Evolutionary conservation across 2,888 invertebrate species (phyloP).

Genomic region (Gasteruption jaculator): DNA sequence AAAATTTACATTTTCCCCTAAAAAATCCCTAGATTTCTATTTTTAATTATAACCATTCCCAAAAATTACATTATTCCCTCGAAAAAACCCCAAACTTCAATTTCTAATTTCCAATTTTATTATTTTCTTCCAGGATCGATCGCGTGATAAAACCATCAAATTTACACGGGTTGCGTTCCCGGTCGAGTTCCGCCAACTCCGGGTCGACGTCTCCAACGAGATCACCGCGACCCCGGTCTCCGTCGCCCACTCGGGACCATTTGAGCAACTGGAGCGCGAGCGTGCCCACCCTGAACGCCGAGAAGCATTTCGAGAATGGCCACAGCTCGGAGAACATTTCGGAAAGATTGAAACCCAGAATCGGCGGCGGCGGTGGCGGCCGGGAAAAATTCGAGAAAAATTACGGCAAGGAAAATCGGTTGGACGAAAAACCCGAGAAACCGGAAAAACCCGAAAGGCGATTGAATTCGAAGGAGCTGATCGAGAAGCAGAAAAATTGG

Average conservation of each 20-base stretch:
- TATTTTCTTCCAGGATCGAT: constrained; percentile 31
- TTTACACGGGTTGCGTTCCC: constrained; percentile 58
- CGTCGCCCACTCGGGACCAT: constrained; percentile 50
- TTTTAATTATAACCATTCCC: neutral
- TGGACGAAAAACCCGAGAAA: constrained; percentile 60
- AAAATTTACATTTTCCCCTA: too few relatives aligned
- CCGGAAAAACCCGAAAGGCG: constrained; percentile 82
- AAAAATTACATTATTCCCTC: too few relatives aligned
- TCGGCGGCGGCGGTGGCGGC: constrained; percentile 21
- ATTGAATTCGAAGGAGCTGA: constrained; percentile 78
- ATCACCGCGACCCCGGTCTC: constrained; percentile 51
- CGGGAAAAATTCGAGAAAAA: constrained; percentile 36
- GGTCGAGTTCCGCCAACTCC: constrained; percentile 64
- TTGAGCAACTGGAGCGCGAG: constrained; percentile 57
- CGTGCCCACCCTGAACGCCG: constrained; percentile 54
- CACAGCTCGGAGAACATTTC: constrained; percentile 48
- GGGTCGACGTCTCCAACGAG: constrained; percentile 60
- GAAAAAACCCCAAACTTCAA: too few relatives aligned
- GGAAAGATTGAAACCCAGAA: constrained; percentile 52
- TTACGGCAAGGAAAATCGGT: constrained; percentile 41
- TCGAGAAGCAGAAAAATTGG: constrained; percentile 90
- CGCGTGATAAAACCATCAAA: constrained; percentile 49
- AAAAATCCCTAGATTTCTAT: too few relatives aligned
- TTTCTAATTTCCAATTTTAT: constrained; percentile 2
- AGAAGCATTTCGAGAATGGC: constrained; percentile 46